A percentile compares a stretch with the other conserved stretches of the same genome.
Conservation (phyloP, 2,888 invertebrate species). For the Eupithecia vulgata region DNA sequence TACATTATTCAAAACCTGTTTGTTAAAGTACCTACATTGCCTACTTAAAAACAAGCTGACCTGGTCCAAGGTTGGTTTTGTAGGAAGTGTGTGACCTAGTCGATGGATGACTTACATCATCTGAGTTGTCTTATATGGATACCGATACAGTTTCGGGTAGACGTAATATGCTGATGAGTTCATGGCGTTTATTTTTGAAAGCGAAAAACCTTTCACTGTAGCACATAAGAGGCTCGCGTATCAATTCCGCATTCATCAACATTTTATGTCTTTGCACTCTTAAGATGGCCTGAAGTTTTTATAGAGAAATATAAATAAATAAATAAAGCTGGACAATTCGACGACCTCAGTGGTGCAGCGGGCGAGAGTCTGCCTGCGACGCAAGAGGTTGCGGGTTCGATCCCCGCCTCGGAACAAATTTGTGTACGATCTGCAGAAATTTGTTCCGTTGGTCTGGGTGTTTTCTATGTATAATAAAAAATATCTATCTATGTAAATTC, state of each 20-base stretch:
- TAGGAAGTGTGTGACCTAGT: conserved; percentile 21
- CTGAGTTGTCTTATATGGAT: not conserved
- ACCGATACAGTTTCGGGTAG: conserved; percentile 10
- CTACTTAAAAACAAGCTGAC: conserved; percentile 23
- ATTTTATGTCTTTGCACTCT: not conserved
- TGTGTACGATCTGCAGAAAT: too few relatives aligned
- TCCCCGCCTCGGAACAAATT: too few relatives aligned
- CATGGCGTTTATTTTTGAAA: conserved; percentile 18
- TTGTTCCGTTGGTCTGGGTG: too few relatives aligned
- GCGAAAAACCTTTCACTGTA: conserved; percentile 14
- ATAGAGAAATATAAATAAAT: too few relatives aligned
- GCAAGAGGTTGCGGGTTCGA: too few relatives aligned
- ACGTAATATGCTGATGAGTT: not conserved
- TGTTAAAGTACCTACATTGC: conserved; percentile 10
- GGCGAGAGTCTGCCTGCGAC: too few relatives aligned
- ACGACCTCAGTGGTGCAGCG: too few relatives aligned
- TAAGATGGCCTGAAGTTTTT: not conserved
- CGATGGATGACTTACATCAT: conserved; percentile 16
- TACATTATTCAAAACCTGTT: conserved; percentile 12
- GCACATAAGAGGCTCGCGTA: not conserved
- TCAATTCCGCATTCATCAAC: conserved; percentile 6
- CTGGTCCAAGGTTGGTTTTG: conserved; percentile 26
- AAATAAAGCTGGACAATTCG: too few relatives aligned
- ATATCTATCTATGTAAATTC: too few relatives aligned
- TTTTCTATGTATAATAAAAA: too few relatives aligned